Percentiles rank a stretch among this genome's conserved stretches.
These are phyloP conservation scores for Liasis olivaceus DNA, from an alignment of 2,797 vertebrate species.

Conservation along the genomic window DNA sequence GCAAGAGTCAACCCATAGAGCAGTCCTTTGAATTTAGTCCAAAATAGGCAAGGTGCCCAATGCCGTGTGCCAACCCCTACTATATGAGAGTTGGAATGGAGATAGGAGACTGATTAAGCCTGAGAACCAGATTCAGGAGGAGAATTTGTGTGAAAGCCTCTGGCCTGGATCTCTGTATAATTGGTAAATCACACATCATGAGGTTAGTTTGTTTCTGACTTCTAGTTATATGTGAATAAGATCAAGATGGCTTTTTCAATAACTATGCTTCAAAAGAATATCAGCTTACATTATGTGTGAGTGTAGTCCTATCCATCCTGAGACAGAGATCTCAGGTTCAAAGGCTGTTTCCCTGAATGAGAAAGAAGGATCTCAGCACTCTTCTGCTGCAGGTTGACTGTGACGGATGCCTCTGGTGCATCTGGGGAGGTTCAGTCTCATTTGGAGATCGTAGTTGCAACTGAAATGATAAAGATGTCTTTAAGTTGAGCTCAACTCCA, in stretches of 20 bases:
- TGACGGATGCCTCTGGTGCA: background rate
- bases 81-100: background rate
- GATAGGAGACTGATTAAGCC: background rate
- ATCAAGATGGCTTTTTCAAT: background rate
- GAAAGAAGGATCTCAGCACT: background rate
- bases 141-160: background rate
- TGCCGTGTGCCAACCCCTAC: slow-evolving; percentile 42
- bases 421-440: background rate
- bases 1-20: slow-evolving; percentile 41
- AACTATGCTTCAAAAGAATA: background rate
- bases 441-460: background rate
- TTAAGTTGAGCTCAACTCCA: background rate
- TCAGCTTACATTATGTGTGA: background rate
- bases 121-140: background rate
- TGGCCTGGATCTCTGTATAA: background rate
- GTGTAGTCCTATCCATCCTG: background rate
- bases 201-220: background rate
- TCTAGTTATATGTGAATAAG: background rate
- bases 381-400: background rate
- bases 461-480: background rate
- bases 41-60: slow-evolving; percentile 38
- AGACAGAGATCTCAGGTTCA: no score
- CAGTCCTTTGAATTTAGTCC: background rate
- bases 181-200: background rate
- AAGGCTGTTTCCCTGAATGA: background rate